Evolutionary conservation across 2,888 invertebrate species (phyloP).

Genomic region (Theristus sp.): DNA sequence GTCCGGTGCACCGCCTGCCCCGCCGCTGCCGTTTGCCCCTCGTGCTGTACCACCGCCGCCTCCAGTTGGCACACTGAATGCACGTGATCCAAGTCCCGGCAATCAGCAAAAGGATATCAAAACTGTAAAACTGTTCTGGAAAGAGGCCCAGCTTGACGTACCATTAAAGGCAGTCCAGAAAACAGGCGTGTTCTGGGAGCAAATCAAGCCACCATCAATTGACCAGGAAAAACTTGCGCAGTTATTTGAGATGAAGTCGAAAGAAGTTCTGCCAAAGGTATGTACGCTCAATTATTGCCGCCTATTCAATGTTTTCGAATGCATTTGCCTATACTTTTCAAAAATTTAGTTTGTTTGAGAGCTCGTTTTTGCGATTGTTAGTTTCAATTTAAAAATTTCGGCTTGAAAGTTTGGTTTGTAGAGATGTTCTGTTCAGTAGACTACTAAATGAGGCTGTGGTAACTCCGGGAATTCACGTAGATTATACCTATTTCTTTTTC

Average conservation of each 20-base stretch:
- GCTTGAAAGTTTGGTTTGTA: too few relatives aligned
- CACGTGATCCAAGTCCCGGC: constrained; percentile 17
- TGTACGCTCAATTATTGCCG: too few relatives aligned
- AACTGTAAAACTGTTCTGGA: constrained; percentile 94
- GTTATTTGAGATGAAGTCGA: constrained; percentile 84
- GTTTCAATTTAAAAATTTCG: too few relatives aligned
- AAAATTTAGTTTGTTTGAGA: too few relatives aligned
- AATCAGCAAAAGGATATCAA: constrained; percentile 20
- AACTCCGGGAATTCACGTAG: too few relatives aligned
- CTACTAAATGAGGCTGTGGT: too few relatives aligned
- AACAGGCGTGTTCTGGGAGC: constrained; percentile 59
- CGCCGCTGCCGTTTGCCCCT: constrained; percentile 18
- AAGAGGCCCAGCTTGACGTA: constrained; percentile 43
- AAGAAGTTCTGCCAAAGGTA: constrained; percentile 50
- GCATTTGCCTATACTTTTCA: too few relatives aligned
- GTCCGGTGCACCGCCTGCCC: constrained; percentile 30
- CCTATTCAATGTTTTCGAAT: too few relatives aligned
- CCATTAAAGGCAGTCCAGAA: constrained; percentile 21
- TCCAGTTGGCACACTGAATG: constrained; percentile 6
- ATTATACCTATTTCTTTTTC: too few relatives aligned
- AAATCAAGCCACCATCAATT: constrained; percentile 58
- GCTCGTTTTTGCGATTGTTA: too few relatives aligned
- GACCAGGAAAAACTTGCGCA: constrained; percentile 84
- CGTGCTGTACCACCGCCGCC: constrained; percentile 12
- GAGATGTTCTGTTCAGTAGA: too few relatives aligned